Evolutionary conservation across 2,888 invertebrate species (phyloP), one percentile per base, ranked within the genome.

Genomic region (Tholera decimalis): DNA sequence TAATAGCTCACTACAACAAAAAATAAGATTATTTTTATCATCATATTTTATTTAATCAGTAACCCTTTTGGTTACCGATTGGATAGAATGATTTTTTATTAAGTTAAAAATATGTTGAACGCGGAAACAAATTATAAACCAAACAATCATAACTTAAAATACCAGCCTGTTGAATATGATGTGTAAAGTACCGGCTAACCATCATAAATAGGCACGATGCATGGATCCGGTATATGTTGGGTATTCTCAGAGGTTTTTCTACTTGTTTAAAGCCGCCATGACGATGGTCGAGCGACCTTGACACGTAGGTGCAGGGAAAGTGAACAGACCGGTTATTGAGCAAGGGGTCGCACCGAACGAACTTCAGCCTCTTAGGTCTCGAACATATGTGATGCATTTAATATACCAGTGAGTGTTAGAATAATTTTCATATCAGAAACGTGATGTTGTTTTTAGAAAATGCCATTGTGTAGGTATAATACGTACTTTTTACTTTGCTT

Each of bases 311-410:
- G 81, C 73, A 81, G 93, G 89, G 95, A 95, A 95, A 95, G 95
- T 95, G 92, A 92, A 91, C 91, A 77, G 87, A 91, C 94, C 88
- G 90, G 93, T 93, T 89, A 79, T 94, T 92, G 87, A 82, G 88
- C 88, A 93, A 94, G 84, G 85, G 90, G 88, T 88, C 88, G 83
- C 74, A 57, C 26, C 67, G 62, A 43, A 64, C 83, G 71, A 77
- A 78, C 83, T 82, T 82, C 83, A 72, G 69, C 71, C 69, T 71
- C 65, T 77, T 77, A 72, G 73, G 75, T 69, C 57, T 30, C 64
- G 59, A 51, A 39, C 71, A 72, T 50, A 70, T 55, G 66, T 59
- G 46, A 60, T 54, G 60, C n/a, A 37, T 30, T 62, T 35, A 46
- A 39, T 66, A 18, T 30, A 20, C 20, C 24, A 46, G 15, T 47